Evolutionary conservation across 2,888 invertebrate species (phyloP).

Genomic region (Tenodera sinensis): DNA sequence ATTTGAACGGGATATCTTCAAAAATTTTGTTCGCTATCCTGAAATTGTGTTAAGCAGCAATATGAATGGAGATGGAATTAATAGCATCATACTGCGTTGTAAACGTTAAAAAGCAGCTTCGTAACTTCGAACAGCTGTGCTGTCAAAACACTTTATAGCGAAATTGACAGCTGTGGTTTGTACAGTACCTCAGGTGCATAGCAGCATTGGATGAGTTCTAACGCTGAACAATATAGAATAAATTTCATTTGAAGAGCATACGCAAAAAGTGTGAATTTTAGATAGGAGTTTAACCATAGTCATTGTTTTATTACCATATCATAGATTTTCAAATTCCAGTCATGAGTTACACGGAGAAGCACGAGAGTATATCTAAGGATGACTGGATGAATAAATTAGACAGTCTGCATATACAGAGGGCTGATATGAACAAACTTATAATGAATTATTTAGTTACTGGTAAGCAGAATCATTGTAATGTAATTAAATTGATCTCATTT

Average conservation of each 20-base stretch:
- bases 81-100: neutral
- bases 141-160: neutral
- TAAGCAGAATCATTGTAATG: conserved; percentile 43
- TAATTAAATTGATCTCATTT: too few relatives aligned
- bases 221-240: too few relatives aligned
- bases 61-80: neutral
- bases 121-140: neutral
- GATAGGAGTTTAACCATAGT: neutral
- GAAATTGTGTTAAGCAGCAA: neutral
- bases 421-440: conserved; percentile 94
- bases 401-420: conserved; percentile 74
- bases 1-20: neutral
- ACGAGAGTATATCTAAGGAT: conserved; percentile 55
- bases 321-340: neutral
- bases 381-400: conserved; percentile 74
- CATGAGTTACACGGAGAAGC: conserved; percentile 52
- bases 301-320: neutral
- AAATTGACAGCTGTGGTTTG: neutral
- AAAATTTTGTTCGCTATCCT: neutral
- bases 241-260: neutral
- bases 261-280: neutral
- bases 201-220: neutral
- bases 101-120: neutral
- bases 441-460: conserved; percentile 99
- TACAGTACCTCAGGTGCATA: neutral